A percentile compares a stretch with the other conserved stretches of the same genome.
These are phyloP conservation scores for Pararge aegeria DNA, from an alignment of 1,140 invertebrate species.

Conservation along the genomic window DNA sequence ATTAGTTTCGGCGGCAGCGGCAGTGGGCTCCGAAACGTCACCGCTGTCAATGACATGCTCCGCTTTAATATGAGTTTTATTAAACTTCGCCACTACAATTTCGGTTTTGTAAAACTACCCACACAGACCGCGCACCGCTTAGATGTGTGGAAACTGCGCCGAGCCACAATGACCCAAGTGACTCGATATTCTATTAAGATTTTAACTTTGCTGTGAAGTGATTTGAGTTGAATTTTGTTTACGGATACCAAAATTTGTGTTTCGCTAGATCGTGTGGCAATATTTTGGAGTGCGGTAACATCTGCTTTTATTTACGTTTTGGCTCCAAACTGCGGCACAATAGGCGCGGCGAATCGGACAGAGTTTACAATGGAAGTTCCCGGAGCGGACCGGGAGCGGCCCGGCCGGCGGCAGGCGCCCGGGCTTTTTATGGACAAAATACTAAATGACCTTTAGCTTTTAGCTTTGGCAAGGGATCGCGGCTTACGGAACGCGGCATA, in stretches of 20 bases:
- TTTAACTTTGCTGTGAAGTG: not conserved
- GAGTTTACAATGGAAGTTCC: constrained; percentile 55
- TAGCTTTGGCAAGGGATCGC: constrained; percentile 18
- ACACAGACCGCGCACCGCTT: constrained; percentile 51
- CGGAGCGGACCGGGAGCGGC: constrained; percentile 16
- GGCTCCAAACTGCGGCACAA: constrained; percentile 67
- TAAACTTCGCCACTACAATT: constrained; percentile 64
- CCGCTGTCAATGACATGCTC: constrained; percentile 62
- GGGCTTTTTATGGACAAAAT: constrained; percentile 49
- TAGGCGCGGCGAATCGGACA: constrained; percentile 65
- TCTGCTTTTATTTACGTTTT: constrained; percentile 78
- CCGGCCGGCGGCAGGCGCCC: constrained; percentile 23
- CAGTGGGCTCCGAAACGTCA: constrained; percentile 17
- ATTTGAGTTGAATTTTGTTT: constrained; percentile 33
- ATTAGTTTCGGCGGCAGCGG: not conserved
- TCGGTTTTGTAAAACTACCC: constrained; percentile 76
- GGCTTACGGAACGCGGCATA: constrained; percentile 17
- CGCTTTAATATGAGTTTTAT: constrained; percentile 70
- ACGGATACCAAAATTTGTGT: constrained; percentile 18
- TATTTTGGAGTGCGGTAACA: constrained; percentile 74
- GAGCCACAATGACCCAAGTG: constrained; percentile 22
- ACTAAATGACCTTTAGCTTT: constrained; percentile 55
- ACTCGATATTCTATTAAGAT: constrained; percentile 6
- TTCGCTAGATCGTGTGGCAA: constrained; percentile 34
- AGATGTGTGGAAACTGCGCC: constrained; percentile 30